Percentiles rank a stretch among this genome's conserved stretches.
Evolutionary conservation across 2,113 vertebrate genomes (phyloP).

Genomic region (Hemibates koningsi): DNA sequence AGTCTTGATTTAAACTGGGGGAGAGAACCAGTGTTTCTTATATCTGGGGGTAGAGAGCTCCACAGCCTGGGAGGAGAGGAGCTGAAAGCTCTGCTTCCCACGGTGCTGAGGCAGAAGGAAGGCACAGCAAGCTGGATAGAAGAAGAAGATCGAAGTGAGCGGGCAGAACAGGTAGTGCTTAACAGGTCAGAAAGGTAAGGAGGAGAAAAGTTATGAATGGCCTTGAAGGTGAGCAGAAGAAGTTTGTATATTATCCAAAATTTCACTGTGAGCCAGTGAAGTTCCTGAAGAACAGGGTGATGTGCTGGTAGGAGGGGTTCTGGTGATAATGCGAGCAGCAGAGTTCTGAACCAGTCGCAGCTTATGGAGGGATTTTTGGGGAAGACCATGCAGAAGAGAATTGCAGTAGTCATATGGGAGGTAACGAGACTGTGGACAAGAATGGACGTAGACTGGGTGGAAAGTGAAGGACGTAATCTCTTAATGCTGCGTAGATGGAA

Average conservation of each 20-base stretch:
- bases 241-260: background rate
- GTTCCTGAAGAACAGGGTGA: background rate
- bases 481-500: too few relatives aligned
- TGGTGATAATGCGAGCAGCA: too few relatives aligned
- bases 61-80: accelerated
- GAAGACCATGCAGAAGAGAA: too few relatives aligned
- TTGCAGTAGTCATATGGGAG: too few relatives aligned
- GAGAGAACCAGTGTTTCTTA: background rate
- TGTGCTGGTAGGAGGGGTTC: background rate
- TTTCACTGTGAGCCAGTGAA: accelerated
- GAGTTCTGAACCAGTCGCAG: too few relatives aligned
- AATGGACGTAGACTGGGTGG: too few relatives aligned
- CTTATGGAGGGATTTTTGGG: too few relatives aligned
- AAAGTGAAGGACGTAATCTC: too few relatives aligned
- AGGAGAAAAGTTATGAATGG: too few relatives aligned
- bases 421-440: too few relatives aligned
- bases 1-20: background rate
- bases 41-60: accelerated
- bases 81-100: accelerated
- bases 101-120: background rate
- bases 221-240: too few relatives aligned
- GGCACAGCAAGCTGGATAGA: accelerated
- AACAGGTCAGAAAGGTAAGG: too few relatives aligned
- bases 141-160: accelerated
- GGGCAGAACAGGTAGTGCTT: accelerated